Evolutionary conservation across 2,888 invertebrate species (phyloP), one percentile per base, ranked within the genome.

Genomic region (Melanargia galathea): DNA sequence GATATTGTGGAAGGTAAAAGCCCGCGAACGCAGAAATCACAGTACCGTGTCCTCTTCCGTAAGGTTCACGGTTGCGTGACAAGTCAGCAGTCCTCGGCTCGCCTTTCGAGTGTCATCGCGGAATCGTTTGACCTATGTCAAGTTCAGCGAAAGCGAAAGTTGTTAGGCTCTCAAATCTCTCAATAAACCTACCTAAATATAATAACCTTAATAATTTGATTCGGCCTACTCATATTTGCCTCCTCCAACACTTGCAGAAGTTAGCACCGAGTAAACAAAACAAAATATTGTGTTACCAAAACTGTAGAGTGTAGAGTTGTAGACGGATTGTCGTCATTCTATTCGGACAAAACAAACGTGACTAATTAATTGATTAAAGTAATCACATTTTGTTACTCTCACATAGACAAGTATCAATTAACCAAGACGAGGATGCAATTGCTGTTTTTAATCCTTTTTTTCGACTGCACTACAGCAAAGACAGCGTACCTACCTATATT

Each of bases 141-240:
- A 87, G 86, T 86, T 86, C 85, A 85, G 75, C 75, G 84, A 86
- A 81, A 85, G 81, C 73, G 83, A 85, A 84, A 87, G 83, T 79
- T 76, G 76, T 75, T 73, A 65, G 68, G 63, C 54, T 65, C 49
- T 60, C 63, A 58, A 63, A n/a, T n/a, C n/a, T 51, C 30, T 30
- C 6, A 8, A 8, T 30, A 30, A 8, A 30, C 4, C 26, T 38
- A 26, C 26, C 18, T 54, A 22, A 10, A n/a, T 45, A 38, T 45
- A 52, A 60, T 40, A 59, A 56, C 58, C 55, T 54, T 56, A 46
- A 60, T 59, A 58, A 64, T 49, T 54, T 38, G 40, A 43, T 49
- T 10, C 60, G 20, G 48, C 48, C 46, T 33, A 57, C 60, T 30
- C 52, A 24, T 38, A 8, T 57, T 60, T 56, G 54, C 40, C 20